These are phyloP conservation scores for Nettapus auritus DNA, from an alignment of 2,113 vertebrate species.

Conservation along the genomic window DNA sequence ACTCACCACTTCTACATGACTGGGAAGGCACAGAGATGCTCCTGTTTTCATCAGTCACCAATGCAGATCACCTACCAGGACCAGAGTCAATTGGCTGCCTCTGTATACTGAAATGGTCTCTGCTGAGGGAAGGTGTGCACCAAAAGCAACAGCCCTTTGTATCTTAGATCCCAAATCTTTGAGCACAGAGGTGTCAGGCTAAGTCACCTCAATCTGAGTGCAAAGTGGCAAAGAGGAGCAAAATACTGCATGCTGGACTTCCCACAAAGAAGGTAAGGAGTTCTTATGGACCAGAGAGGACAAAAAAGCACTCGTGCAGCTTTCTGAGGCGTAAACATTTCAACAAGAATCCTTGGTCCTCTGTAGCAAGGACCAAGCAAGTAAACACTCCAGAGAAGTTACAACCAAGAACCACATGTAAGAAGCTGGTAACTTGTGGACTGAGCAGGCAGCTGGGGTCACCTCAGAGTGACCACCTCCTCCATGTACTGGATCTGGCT, in stretches of 20 bases:
- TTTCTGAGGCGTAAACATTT: not conserved
- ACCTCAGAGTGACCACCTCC: not conserved
- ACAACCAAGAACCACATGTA: accelerated
- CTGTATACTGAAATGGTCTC: not conserved
- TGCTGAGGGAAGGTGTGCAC: not conserved
- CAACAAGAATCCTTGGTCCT: not conserved
- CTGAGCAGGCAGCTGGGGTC: not conserved
- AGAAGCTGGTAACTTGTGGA: not conserved
- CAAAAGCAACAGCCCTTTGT: not conserved
- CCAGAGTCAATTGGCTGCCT: too few relatives aligned
- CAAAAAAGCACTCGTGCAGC: not conserved
- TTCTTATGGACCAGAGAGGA: not conserved
- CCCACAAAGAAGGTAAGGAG: not conserved
- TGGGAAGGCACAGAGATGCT: not conserved
- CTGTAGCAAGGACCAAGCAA: not conserved
- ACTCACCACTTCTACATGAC: not conserved
- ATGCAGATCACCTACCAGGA: not conserved
- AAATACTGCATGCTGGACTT: too few relatives aligned
- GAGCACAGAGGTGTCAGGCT: not conserved
- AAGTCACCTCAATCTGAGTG: not conserved
- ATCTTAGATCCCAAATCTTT: not conserved
- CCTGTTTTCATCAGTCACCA: not conserved
- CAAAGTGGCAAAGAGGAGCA: not conserved
- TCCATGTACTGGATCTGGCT: too few relatives aligned
- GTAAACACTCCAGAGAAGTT: not conserved